Base-by-base conservation (phyloP, 2,797 vertebrate genomes). In the Coreius guichenoti region DNA sequence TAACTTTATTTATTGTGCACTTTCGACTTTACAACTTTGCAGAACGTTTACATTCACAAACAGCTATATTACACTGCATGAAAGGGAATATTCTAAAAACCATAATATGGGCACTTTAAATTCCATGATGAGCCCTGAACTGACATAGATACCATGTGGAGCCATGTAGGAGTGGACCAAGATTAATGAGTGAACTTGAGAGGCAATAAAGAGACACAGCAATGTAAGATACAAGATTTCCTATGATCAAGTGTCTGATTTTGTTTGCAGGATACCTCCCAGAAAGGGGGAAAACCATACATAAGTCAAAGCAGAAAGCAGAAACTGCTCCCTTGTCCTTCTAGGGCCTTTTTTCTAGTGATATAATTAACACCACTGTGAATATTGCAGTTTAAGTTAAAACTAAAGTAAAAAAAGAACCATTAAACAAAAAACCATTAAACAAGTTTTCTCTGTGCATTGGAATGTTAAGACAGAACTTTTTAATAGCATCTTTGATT, bases 141-240 rank as follows among this genome's bases (percentile, higher is more conserved):
- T 80, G 58, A 61, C 58, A 75, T 33, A 11, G 19, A 45, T 45
- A 67, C 19, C 78, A 49, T 31, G 43, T 80, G 39, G 43, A 67
- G 77, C 56, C 77, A 80, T 33, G 61, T 33, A 67, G 77, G 39
- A 49, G 78, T 67, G n/a, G 39, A 65, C 13, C 61, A 80, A 80
- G 29, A 80, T 80, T 3, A 19, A 65, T 49, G 61, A 67, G 43
- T n/a, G 39, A 74, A 49, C 69, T 23, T 14, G 49, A 58, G 19
- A 63, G 29, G 21, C 9, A 47, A 63, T 31, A 69, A 39, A 56
- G 58, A 56, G n/a, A 16, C n/a, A 63, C 2, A 29, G 19, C 4
- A 43, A 6, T 31, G 45, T 31, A 14, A 26, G n/a, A 45, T 8
- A 78, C 8, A 58, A 70, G 67, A 72, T 29, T 26, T 36, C 7